Conservation (phyloP, 1,140 invertebrate species). For the Orius insidiosus region DNA sequence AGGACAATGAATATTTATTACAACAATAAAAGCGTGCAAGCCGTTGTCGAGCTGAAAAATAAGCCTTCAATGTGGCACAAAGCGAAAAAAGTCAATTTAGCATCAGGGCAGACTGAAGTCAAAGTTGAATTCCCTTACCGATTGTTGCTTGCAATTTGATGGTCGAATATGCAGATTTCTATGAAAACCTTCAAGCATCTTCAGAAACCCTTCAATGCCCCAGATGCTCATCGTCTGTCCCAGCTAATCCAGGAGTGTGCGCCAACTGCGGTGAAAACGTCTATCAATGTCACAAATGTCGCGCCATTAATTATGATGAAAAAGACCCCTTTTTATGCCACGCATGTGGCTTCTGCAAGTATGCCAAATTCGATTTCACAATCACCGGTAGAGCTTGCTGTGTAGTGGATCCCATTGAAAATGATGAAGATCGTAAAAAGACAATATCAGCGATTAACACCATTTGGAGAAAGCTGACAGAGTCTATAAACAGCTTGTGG, state of each 20-base stretch:
- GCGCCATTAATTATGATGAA: constrained; percentile 98
- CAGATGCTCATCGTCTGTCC: constrained; percentile 86
- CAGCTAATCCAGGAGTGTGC: constrained; percentile 92
- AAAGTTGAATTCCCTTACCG: constrained; percentile 92
- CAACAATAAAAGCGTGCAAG: constrained; percentile 88
- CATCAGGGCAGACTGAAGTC: constrained; percentile 83
- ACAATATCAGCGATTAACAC: constrained; percentile 30
- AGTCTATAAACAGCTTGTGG: constrained; percentile 75
- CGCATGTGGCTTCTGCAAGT: constrained; percentile 97
- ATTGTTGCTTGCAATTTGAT: constrained; percentile 97
- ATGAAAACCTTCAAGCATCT: constrained; percentile 67
- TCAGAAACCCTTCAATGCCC: constrained; percentile 91
- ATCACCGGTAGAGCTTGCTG: constrained; percentile 78
- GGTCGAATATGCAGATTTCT: constrained; percentile 97
- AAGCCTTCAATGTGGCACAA: constrained; percentile 91
- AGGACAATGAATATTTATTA: constrained; percentile 91
- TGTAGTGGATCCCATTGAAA: constrained; percentile 92
- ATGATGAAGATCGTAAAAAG: constrained; percentile 86
- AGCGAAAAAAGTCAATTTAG: constrained; percentile 75
- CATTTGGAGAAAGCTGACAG: constrained; percentile 86
- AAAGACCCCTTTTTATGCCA: constrained; percentile 98
- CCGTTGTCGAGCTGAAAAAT: constrained; percentile 93
- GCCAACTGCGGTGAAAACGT: constrained; percentile 97
- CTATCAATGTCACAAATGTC: constrained; percentile 94
- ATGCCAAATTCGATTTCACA: constrained; percentile 97